Evolutionary conservation across 1,140 invertebrate genomes (phyloP).

Genomic region (Drosophila neocordata): DNA sequence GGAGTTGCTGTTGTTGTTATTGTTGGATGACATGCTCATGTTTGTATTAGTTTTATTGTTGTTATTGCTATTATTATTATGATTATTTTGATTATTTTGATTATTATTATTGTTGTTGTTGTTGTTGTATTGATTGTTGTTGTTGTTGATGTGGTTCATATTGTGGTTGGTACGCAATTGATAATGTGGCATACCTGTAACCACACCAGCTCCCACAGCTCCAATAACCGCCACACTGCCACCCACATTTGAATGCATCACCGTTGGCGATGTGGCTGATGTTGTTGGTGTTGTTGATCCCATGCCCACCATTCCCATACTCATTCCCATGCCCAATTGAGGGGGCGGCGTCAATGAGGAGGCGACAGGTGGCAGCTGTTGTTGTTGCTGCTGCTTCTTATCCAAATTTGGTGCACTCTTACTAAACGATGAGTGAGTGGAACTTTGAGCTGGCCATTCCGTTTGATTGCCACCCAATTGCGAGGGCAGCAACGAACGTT

Average conservation of each 20-base stretch:
- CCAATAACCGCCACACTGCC: constrained; percentile 43
- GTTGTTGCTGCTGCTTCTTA: constrained; percentile 84
- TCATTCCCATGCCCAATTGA: neutral
- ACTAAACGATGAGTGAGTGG: constrained; percentile 83
- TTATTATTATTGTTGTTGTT: constrained; percentile 32
- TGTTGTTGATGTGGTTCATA: constrained; percentile 33
- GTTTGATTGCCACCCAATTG: constrained; percentile 79
- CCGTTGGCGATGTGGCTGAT: neutral
- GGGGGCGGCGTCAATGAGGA: constrained; percentile 44
- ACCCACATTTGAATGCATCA: constrained; percentile 16
- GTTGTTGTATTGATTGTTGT: constrained; percentile 24
- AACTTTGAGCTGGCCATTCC: constrained; percentile 77
- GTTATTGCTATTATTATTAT: constrained; percentile 42
- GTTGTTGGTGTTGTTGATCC: constrained; percentile 29
- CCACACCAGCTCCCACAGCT: constrained; percentile 45
- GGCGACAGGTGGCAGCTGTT: constrained; percentile 8
- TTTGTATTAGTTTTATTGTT: constrained; percentile 51
- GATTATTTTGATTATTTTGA: constrained; percentile 23
- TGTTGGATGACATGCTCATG: constrained; percentile 40
- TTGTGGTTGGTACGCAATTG: constrained; percentile 53
- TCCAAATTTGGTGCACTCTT: constrained; percentile 92
- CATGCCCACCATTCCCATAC: constrained; percentile 4
- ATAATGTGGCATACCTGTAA: constrained; percentile 69
- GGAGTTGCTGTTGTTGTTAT: constrained; percentile 28
- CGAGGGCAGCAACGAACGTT: constrained; percentile 89